Base-by-base conservation (phyloP, 2,113 vertebrate genomes). In the Pleuronectes platessa region DNA sequence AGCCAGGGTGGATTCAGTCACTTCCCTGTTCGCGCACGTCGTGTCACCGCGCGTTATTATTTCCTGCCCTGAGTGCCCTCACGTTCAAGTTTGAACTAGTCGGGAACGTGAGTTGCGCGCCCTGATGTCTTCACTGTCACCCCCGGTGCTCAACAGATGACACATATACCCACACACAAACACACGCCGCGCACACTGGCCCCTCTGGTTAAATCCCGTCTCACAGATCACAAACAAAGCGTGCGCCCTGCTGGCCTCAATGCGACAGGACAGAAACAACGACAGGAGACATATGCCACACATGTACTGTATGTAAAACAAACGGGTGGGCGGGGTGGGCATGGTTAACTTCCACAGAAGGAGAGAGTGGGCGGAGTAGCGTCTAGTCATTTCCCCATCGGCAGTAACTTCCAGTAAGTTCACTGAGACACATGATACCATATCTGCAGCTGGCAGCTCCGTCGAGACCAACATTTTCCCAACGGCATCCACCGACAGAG, bases 381-480 rank as follows among this genome's bases (percentile, higher is more conserved):
- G 82, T 79, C 76, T 77, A 84, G 62, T 85, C 82, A 88, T 69
- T 79, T 69, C 35, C 24, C 10, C 6, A 10, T 24, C 53, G 14
- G 31, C 53, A 42, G 68, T 49, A 73, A 90, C 69, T 91, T 92
- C 91, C 86, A 85, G 91, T 84, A 90, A 92, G 45, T 11, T 37
- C 0, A 1, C 20, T 3, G 14, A 73, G 59, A 60, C 81, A 75
- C 61, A 0, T 68, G 88, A 88, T 83, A 83, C 67, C 76, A 67
- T 85, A 82, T 86, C 86, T 84, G 68, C 61, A 18, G 21, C 55
- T 17, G 61, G 59, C 86, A 86, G 79, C 27, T 55, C 5, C 35
- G 51, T 8, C n/a, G 2, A 27, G 60, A 10, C 42, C 5, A 68
- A 59, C 55, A 24, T 12, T 53, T 77, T 83, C 67, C 63, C 21